Conservation (phyloP, 2,888 invertebrate genomes). For the Slavum lentiscoides region DNA sequence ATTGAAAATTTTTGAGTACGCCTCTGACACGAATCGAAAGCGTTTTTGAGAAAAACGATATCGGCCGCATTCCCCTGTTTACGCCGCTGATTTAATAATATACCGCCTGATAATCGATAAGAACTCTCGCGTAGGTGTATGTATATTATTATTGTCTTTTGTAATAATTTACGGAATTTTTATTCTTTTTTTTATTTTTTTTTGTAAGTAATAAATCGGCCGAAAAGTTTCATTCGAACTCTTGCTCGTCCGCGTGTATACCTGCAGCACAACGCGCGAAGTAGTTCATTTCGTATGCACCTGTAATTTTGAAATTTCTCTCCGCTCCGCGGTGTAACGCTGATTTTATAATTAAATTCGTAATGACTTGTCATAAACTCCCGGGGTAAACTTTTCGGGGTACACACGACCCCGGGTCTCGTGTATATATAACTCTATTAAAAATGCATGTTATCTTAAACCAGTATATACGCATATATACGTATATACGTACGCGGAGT, state of each 20-base stretch:
- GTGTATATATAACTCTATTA: background rate
- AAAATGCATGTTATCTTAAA: constrained; percentile 27
- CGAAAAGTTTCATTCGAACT: background rate
- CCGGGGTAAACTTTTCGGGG: constrained; percentile 17
- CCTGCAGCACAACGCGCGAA: background rate
- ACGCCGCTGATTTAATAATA: too few relatives aligned
- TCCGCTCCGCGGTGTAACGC: background rate
- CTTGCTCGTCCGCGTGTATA: too few relatives aligned
- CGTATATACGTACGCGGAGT: too few relatives aligned
- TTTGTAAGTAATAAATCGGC: background rate
- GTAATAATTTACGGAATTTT: too few relatives aligned
- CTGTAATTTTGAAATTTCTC: background rate
- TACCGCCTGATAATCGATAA: too few relatives aligned
- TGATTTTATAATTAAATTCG: constrained; percentile 27
- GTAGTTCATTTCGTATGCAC: background rate
- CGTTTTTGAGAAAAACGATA: too few relatives aligned
- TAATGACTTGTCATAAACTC: constrained; percentile 8
- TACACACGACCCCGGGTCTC: background rate
- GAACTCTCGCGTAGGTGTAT: too few relatives aligned
- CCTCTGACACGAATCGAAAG: too few relatives aligned
- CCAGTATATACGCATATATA: background rate
- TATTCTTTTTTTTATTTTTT: too few relatives aligned
- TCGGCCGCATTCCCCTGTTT: too few relatives aligned
- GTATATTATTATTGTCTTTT: too few relatives aligned
- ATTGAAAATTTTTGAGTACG: too few relatives aligned